A percentile compares a stretch with the other conserved stretches of the same genome.
Conservation (phyloP, 1,140 invertebrate genomes). For the Lepeophtheirus salmonis region DNA sequence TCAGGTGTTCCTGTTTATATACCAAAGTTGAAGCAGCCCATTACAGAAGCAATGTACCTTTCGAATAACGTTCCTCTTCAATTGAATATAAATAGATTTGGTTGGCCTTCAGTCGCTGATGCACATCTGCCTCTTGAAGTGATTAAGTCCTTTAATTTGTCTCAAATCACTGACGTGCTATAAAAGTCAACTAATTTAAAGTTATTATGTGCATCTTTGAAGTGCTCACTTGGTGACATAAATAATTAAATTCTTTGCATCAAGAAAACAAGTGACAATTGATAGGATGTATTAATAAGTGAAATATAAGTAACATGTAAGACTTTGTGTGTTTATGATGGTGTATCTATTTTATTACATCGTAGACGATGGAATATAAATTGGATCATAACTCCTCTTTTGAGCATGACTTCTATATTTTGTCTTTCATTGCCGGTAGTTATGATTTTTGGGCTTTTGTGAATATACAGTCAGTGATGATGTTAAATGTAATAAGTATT, state of each 20-base stretch:
- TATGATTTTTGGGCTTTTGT: background rate
- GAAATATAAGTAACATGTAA: no score
- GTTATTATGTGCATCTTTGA: background rate
- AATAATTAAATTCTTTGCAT: no score
- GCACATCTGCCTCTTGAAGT: background rate
- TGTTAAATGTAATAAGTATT: background rate
- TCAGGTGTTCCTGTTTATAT: constrained; percentile 72
- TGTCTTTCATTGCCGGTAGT: background rate
- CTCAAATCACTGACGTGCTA: background rate
- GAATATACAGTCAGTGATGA: background rate
- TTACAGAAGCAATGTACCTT: background rate
- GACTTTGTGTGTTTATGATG: no score
- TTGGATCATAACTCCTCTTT: background rate
- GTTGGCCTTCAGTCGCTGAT: background rate
- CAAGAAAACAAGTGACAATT: no score
- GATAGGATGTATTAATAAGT: no score
- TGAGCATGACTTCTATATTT: background rate
- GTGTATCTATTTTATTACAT: background rate
- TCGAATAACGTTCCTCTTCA: background rate
- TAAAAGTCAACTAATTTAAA: background rate
- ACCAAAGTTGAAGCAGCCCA: background rate
- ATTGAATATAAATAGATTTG: background rate
- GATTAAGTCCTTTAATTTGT: constrained; percentile 2
- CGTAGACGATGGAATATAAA: background rate
- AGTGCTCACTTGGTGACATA: background rate